Conservation (phyloP, 2,797 vertebrate genomes). For the Lophius americanus region DNA sequence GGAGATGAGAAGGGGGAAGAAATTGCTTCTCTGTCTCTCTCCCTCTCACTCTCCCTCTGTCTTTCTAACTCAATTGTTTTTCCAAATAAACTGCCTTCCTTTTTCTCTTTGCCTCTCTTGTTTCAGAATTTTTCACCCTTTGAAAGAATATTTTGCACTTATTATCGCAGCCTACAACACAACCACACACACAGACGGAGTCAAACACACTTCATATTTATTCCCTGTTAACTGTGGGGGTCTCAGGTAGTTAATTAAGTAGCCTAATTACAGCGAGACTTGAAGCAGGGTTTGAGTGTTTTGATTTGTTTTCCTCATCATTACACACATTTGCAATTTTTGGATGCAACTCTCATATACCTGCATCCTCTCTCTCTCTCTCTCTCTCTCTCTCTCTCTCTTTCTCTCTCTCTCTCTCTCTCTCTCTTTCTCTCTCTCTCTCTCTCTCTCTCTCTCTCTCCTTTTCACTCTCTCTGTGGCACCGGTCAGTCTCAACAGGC, state of each 20-base stretch:
- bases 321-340: background rate
- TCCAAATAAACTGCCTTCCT: slow-evolving; percentile 4
- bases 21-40: slow-evolving; percentile 53
- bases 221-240: slow-evolving; percentile 31
- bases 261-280: slow-evolving; percentile 42
- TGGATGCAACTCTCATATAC: slow-evolving; percentile 13
- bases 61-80: slow-evolving; percentile 11
- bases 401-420: background rate
- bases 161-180: slow-evolving; percentile 24
- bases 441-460: slow-evolving; percentile 12
- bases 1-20: slow-evolving; percentile 52
- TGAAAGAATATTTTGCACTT: slow-evolving; percentile 28
- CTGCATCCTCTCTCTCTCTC: background rate
- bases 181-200: slow-evolving; percentile 3
- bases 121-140: slow-evolving; percentile 18
- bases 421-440: slow-evolving; percentile 5
- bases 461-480: slow-evolving; percentile 54
- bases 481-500: slow-evolving; percentile 76
- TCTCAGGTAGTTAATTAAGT: slow-evolving; percentile 59
- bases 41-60: slow-evolving; percentile 17
- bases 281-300: slow-evolving; percentile 39
- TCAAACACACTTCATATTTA: slow-evolving; percentile 6
- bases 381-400: background rate
- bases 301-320: background rate
- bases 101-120: slow-evolving; percentile 10